These are phyloP conservation scores for Ectemnius cavifrons DNA, from an alignment of 2,888 invertebrate species.

Conservation along the genomic window DNA sequence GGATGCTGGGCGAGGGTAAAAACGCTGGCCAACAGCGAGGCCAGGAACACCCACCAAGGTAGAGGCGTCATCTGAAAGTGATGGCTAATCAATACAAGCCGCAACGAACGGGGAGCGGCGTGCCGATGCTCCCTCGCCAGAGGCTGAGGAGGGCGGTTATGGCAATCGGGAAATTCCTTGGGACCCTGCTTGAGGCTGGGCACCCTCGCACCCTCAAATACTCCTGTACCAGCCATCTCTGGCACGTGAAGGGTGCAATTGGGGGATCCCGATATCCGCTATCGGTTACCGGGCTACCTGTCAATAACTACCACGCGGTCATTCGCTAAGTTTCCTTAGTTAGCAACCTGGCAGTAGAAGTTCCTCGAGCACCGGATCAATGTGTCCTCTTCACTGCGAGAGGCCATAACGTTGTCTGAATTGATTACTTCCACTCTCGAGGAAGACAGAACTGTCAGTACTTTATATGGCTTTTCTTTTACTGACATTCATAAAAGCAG, in stretches of 20 bases:
- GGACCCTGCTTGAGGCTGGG: not conserved
- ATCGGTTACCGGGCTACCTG: slow-evolving; percentile 40
- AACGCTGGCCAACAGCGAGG: slow-evolving; percentile 59
- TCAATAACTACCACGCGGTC: slow-evolving; percentile 30
- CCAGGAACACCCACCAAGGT: slow-evolving; percentile 65
- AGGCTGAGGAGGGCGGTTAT: slow-evolving; percentile 41
- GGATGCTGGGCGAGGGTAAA: slow-evolving; percentile 41
- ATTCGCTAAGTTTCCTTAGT: slow-evolving; percentile 19
- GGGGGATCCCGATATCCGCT: slow-evolving; percentile 45
- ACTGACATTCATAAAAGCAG: too few species aligned
- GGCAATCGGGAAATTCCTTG: slow-evolving; percentile 45
- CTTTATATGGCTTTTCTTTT: too few species aligned
- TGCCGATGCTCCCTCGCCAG: slow-evolving; percentile 42
- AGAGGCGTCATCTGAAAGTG: slow-evolving; percentile 74
- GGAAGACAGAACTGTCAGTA: too few species aligned
- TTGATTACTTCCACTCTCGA: too few species aligned
- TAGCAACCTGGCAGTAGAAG: slow-evolving; percentile 11
- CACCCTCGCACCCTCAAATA: slow-evolving; percentile 11
- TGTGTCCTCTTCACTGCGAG: too few species aligned
- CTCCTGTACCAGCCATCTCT: not conserved
- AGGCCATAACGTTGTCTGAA: too few species aligned
- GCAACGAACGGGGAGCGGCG: slow-evolving; percentile 48
- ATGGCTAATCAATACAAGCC: slow-evolving; percentile 76
- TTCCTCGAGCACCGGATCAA: slow-evolving; percentile 9
- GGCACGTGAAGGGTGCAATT: slow-evolving; percentile 40